Evolutionary conservation across 2,113 vertebrate species (phyloP), one percentile per base, ranked within the genome.

Genomic region (Thamnaconus septentrionalis): DNA sequence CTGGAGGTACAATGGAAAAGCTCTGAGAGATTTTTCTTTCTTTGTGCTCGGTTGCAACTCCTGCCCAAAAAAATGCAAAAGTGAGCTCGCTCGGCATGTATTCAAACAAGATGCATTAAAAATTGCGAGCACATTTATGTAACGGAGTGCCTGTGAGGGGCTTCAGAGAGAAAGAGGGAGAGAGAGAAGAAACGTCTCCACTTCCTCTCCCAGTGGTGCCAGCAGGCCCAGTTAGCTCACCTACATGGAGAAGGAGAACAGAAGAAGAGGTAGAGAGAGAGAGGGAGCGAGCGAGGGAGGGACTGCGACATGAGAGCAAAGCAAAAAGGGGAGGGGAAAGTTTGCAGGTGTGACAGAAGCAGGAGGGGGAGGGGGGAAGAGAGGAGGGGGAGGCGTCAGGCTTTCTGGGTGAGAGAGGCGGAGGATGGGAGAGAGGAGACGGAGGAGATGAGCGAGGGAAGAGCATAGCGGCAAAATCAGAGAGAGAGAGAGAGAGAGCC

Each of bases 161-260:
- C 18, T 31, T 31, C 18, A 31, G 69, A 71, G 55, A 53, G 4
- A 50, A 41, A 71, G 61, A 64, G 56, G 53, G 9, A 61, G 59
- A 64, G 57, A 41, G 69, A 59, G 63, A 43, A 47, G 45, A 47
- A 48, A 67, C 51, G 60, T 63, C 56, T 53, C 74, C 52, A 46
- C 61, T 64, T 71, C 48, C 62, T 73, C 73, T 91, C 88, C 89
- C 88, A 84, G 71, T 82, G 88, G 89, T 88, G 81, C 81, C 76
- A 82, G 82, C 83, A 90, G 90, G 73, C 89, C 90, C 87, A 90
- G 81, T 91, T 92, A 90, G 79, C 82, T 90, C 86, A 88, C 89
- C 85, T 90, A 90, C 66, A 91, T 88, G 86, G 73, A 90, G 85
- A 89, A 78, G 73, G 81, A 82, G 86, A 84, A 68, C 73, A 76